A percentile compares a stretch with the other conserved stretches of the same genome.
Evolutionary conservation across 2,797 vertebrate species (phyloP).

Genomic region (Trematomus bernacchii): DNA sequence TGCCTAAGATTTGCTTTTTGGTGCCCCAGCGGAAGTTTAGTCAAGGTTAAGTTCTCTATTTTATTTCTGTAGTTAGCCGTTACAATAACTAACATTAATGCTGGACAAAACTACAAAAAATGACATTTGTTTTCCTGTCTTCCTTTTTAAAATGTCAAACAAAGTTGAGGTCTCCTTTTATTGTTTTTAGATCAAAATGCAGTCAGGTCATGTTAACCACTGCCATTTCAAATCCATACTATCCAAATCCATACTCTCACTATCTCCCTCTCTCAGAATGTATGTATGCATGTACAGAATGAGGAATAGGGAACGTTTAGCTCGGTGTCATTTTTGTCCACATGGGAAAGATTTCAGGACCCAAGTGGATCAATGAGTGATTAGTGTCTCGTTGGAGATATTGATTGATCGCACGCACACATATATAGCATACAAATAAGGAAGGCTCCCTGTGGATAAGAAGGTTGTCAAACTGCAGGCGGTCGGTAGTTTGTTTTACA

Average conservation of each 20-base stretch:
- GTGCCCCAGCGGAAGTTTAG: too few relatives aligned
- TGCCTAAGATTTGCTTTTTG: too few relatives aligned
- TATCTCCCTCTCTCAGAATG: background rate
- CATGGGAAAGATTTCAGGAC: conserved; percentile 15
- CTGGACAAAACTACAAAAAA: too few relatives aligned
- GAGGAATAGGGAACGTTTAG: background rate
- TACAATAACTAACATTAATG: too few relatives aligned
- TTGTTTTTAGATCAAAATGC: too few relatives aligned
- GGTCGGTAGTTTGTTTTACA: conserved; percentile 33
- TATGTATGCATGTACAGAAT: background rate
- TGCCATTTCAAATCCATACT: background rate
- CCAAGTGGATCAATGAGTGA: conserved; percentile 57
- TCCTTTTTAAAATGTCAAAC: background rate
- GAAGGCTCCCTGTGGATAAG: background rate
- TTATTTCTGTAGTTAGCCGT: too few relatives aligned
- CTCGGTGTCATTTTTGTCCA: conserved; percentile 21
- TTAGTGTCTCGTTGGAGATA: conserved; percentile 54
- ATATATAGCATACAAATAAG: background rate
- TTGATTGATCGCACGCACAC: conserved; percentile 44
- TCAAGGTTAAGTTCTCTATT: too few relatives aligned
- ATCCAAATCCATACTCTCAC: background rate
- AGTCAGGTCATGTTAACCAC: conserved; percentile 7
- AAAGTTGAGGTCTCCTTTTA: conserved; percentile 6
- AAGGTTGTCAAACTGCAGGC: conserved; percentile 18
- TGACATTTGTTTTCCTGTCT: too few relatives aligned